Evolutionary conservation across 2,113 vertebrate genomes (phyloP), one percentile per base, ranked within the genome.

Genomic region (Limnothrissa miodon): DNA sequence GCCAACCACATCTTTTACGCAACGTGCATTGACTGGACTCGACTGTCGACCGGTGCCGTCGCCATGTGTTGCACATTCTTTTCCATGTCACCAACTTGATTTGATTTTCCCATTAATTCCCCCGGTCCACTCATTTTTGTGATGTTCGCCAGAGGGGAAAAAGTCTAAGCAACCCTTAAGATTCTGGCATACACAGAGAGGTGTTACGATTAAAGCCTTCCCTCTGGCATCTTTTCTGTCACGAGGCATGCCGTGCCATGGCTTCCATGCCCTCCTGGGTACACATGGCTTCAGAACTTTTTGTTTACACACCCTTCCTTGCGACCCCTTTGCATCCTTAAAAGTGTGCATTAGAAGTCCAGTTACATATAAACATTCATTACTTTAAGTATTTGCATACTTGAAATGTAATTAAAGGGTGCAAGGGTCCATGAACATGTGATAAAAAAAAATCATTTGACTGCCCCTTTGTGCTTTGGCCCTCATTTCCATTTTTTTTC

Each of bases 11-110:
- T 23, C 45, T 44, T 85, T 83, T 80, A 81, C 36, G 10, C 80
- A 87, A 87, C 80, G 4, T 33, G 21, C 51, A 23, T 56, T 23
- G 51, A 56, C 51, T 21, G 51, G 51, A 19, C 23, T 56, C 21
- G 62, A 25, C 80, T 81, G 39, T 44, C 42, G 80, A 59, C 33
- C 48, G 23, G 48, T 23, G 17, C 33, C 36, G 19, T 13, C 39
- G 56, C 29, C 29, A 19, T 62, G 11, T 80, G 79, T 46, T 44
- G 44, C 23, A 29, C n/a, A 62, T 62, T 80, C 45, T 36, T n/a
- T 80, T 45, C 46, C 79, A 46, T 45, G 59, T 29, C 79, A 51
- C 8, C 15, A 36, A n/a, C 5, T 19, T 46, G 25, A 53, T 80
- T 51, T 53, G 13, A 53, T 80, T 48, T 33, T 10, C 59, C 33